A percentile compares a stretch with the other conserved stretches of the same genome.
These are phyloP conservation scores for Vidua chalybeata DNA, from an alignment of 2,113 vertebrate genomes.

Conservation along the genomic window DNA sequence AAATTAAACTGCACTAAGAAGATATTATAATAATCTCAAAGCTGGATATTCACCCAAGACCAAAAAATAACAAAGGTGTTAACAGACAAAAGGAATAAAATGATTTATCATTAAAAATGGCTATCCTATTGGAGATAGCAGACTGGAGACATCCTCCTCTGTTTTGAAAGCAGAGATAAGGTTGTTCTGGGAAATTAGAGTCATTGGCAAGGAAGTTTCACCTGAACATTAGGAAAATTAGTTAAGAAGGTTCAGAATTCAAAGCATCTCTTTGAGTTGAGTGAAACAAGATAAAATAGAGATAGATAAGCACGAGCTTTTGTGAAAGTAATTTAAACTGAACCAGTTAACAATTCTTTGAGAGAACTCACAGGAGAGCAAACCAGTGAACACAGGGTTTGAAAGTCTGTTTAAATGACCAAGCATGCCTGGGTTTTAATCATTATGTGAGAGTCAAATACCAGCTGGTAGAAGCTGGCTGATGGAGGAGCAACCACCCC, in stretches of 20 bases:
- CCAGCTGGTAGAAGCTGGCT: neutral
- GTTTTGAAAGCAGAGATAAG: conserved; percentile 23
- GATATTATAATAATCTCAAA: conserved; percentile 10
- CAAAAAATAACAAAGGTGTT: conserved; percentile 12
- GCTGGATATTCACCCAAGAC: neutral
- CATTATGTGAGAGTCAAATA: neutral
- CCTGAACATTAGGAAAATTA: conserved; percentile 29
- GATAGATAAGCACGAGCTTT: conserved; percentile 25
- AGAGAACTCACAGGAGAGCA: neutral
- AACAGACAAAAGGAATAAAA: conserved; percentile 32
- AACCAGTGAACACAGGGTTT: neutral
- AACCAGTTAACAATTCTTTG: conserved; percentile 12
- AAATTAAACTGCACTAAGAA: conserved; percentile 21
- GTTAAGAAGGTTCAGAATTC: conserved; percentile 24
- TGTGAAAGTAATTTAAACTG: conserved; percentile 22
- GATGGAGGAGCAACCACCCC: neutral
- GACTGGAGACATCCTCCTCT: conserved; percentile 7
- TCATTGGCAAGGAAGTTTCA: neutral
- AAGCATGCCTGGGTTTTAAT: neutral
- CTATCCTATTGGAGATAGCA: neutral
- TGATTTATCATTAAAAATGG: conserved; percentile 11
- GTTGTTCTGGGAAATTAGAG: conserved; percentile 29
- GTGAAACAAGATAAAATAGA: conserved; percentile 17
- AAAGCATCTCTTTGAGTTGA: neutral
- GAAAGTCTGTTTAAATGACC: neutral